Percentiles rank a stretch among this genome's conserved stretches.
Conservation (phyloP, 2,113 vertebrate genomes). For the Protobothrops flavoviridis region DNA sequence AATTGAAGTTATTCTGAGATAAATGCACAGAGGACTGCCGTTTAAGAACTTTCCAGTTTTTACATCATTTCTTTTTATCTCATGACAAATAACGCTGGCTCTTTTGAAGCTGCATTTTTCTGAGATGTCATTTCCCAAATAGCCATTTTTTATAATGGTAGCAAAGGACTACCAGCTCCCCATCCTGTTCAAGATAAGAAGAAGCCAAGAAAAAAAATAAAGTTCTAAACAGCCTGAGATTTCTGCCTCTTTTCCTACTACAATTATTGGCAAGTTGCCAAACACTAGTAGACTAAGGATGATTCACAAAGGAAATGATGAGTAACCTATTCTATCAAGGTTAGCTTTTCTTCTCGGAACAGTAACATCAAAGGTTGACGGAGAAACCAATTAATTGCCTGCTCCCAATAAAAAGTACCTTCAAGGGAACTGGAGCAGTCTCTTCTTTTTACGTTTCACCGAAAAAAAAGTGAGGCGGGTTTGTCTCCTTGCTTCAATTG, state of each 20-base stretch:
- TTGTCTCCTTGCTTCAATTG: not conserved
- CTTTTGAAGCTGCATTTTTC: not conserved
- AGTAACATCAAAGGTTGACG: not conserved
- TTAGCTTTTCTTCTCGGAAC: not conserved
- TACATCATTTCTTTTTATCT: not conserved
- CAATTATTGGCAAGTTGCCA: not conserved
- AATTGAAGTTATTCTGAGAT: not conserved
- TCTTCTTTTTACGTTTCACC: not conserved
- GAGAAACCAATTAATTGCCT: not conserved
- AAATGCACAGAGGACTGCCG: not conserved
- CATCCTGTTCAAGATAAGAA: not conserved
- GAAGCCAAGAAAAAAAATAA: not conserved
- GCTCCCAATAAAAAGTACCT: not conserved
- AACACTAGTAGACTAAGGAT: not conserved
- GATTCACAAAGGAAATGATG: not conserved
- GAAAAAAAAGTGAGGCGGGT: not conserved
- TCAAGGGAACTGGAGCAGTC: not conserved
- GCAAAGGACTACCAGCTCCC: not conserved
- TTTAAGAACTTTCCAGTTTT: not conserved
- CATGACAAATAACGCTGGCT: not conserved
- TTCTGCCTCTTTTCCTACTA: not conserved
- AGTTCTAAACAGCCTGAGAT: not conserved
- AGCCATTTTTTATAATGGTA: not conserved
- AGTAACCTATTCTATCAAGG: not conserved
- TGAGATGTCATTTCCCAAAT: not conserved